These are phyloP conservation scores for Semotilus atromaculatus DNA, from an alignment of 2,797 vertebrate species.

Conservation along the genomic window DNA sequence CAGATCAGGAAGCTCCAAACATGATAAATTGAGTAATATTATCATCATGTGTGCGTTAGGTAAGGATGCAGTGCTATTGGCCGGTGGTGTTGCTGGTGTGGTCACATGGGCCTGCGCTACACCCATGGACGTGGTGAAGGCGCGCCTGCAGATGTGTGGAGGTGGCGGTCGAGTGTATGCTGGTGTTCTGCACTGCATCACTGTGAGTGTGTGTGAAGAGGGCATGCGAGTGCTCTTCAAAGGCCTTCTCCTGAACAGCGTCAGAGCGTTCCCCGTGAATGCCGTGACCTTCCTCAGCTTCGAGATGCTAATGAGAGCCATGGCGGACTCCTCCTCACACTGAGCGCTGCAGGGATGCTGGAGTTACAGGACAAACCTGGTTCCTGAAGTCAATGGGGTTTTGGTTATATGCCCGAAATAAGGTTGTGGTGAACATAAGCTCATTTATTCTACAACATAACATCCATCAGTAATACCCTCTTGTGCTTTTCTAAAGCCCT, in stretches of 20 bases:
- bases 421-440: background rate
- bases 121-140: constrained; percentile 87
- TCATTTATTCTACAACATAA: too few species aligned
- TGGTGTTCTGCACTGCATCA: constrained; percentile 82
- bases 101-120: constrained; percentile 82
- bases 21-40: background rate
- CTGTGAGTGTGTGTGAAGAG: constrained; percentile 77
- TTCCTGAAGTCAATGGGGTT: background rate
- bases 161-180: constrained; percentile 71
- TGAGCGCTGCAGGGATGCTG: background rate
- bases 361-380: background rate
- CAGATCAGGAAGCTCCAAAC: background rate
- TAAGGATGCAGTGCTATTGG: constrained; percentile 75
- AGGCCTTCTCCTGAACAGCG: constrained; percentile 82
- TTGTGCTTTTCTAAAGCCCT: background rate
- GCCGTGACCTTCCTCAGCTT: constrained; percentile 86
- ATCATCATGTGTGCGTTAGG: constrained; percentile 51
- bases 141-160: constrained; percentile 85
- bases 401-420: background rate
- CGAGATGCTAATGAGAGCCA: constrained; percentile 75
- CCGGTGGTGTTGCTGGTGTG: constrained; percentile 82
- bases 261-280: constrained; percentile 88
- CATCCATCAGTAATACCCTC: background rate
- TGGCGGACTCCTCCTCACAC: constrained; percentile 38
- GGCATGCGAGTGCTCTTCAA: constrained; percentile 82